Conservation (phyloP, 2,888 invertebrate genomes). For the Ischnura elegans region DNA sequence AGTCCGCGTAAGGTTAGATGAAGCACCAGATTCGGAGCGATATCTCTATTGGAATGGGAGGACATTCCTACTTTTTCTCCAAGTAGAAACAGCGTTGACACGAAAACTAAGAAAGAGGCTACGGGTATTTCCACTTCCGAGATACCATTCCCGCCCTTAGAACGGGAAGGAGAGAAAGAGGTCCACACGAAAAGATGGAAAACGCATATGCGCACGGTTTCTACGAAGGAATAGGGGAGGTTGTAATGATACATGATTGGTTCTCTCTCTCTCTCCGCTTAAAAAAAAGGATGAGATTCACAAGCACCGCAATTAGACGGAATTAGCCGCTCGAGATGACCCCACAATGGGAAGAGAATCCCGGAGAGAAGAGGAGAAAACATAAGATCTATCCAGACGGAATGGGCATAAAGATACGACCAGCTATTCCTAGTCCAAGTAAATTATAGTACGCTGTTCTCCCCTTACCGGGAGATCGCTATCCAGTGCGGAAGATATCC, state of each 20-base stretch:
- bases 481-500: not conserved
- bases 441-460: not conserved
- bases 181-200: not conserved
- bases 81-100: too few relatives aligned
- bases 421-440: slow-evolving; percentile 17
- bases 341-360: not conserved
- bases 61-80: too few relatives aligned
- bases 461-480: not conserved
- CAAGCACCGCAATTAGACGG: not conserved
- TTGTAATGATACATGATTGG: not conserved
- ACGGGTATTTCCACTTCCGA: not conserved
- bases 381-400: not conserved
- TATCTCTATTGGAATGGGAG: too few relatives aligned
- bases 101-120: not conserved
- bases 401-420: not conserved
- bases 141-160: not conserved
- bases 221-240: not conserved
- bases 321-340: not conserved
- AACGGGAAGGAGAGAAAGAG: too few relatives aligned
- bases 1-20: too few relatives aligned
- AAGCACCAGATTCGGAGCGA: too few relatives aligned
- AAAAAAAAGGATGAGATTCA: not conserved
- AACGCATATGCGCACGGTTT: not conserved
- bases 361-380: not conserved
- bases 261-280: too few relatives aligned